phyloP scores from a whole-genome alignment of 2,797 vertebrate genomes.

The Gymnodraco acuticeps region DNA sequence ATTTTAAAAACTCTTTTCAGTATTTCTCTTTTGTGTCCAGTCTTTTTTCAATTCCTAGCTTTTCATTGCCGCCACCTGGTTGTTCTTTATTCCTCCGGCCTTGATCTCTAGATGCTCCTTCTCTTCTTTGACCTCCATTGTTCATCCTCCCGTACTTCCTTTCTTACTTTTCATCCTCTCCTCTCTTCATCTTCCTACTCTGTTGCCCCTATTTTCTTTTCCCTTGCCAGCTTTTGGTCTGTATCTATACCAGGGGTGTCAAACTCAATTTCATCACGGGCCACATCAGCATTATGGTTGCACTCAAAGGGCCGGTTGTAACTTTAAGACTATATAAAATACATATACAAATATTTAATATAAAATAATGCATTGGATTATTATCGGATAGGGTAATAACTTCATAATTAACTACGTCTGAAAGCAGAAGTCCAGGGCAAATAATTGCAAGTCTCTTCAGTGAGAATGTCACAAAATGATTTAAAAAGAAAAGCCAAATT shows the following conservation, averaged over 20 bases:
- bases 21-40: slow-evolving; percentile 25
- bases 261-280: too few relatives aligned
- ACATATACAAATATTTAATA: too few relatives aligned
- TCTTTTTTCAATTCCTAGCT: slow-evolving; percentile 24
- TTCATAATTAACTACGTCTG: too few relatives aligned
- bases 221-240: neutral
- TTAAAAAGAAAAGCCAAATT: too few relatives aligned
- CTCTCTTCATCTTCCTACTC: slow-evolving; percentile 22
- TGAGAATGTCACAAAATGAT: too few relatives aligned
- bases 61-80: slow-evolving; percentile 37
- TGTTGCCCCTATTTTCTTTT: neutral
- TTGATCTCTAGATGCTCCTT: slow-evolving; percentile 38
- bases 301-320: too few relatives aligned
- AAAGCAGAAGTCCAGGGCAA: too few relatives aligned
- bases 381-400: too few relatives aligned
- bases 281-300: too few relatives aligned
- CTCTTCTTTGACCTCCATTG: slow-evolving; percentile 25
- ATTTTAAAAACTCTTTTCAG: neutral
- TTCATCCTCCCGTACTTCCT: slow-evolving; percentile 5
- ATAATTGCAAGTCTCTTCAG: too few relatives aligned
- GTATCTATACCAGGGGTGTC: neutral
- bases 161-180: slow-evolving; percentile 38
- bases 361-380: too few relatives aligned
- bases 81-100: slow-evolving; percentile 28
- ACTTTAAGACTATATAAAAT: too few relatives aligned